These are phyloP conservation scores for Dolichopus griseipennis DNA, from an alignment of 2,888 invertebrate species.

Conservation along the genomic window DNA sequence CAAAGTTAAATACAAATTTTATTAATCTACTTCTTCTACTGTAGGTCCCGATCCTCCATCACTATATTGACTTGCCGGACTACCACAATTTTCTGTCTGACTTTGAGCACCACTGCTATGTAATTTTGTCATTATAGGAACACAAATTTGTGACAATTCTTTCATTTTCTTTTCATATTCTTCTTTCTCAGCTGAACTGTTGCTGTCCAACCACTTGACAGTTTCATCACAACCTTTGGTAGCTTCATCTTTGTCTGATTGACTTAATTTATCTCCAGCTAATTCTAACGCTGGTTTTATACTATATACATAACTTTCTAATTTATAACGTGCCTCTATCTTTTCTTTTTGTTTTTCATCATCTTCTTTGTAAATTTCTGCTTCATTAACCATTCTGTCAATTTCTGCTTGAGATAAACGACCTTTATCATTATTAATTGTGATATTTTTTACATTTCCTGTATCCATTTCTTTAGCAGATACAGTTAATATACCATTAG, in stretches of 20 bases:
- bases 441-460: constrained; percentile 64
- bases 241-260: constrained; percentile 60
- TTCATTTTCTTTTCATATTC: constrained; percentile 42
- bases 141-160: constrained; percentile 32
- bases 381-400: too few relatives aligned
- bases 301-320: constrained; percentile 60
- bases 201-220: too few relatives aligned
- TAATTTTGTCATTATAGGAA: too few relatives aligned
- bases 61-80: constrained; percentile 32
- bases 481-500: constrained; percentile 90
- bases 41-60: too few relatives aligned
- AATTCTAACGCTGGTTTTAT: constrained; percentile 62
- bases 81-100: constrained; percentile 13
- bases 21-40: too few relatives aligned
- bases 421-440: constrained; percentile 76
- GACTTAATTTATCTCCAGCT: constrained; percentile 52
- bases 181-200: too few relatives aligned
- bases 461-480: constrained; percentile 62
- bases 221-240: constrained; percentile 52
- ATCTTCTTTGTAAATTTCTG: too few relatives aligned
- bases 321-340: constrained; percentile 58
- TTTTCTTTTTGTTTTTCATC: constrained; percentile 49
- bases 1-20: too few relatives aligned
- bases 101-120: constrained; percentile 15
- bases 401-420: constrained; percentile 43